These are phyloP conservation scores for Sebastolobus alascanus DNA, from an alignment of 2,797 vertebrate genomes.

Conservation along the genomic window DNA sequence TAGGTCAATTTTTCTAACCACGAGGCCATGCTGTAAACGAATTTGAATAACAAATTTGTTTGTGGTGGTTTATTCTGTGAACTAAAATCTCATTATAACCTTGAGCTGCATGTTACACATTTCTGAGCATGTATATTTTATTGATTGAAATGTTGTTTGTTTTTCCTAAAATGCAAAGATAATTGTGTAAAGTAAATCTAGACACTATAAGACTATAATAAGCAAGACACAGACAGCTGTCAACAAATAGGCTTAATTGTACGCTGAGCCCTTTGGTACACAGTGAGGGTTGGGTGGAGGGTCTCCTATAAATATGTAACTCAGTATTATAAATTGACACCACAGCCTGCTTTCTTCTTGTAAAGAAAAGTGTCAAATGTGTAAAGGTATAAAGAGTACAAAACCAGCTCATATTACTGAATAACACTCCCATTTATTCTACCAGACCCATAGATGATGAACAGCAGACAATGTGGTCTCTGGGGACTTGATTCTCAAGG, in stretches of 20 bases:
- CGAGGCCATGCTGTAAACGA: too few species aligned
- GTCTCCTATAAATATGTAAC: conserved; percentile 31
- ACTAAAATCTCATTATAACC: neutral
- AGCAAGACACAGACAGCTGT: conserved; percentile 66
- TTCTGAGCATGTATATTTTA: neutral
- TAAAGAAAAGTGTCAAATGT: neutral
- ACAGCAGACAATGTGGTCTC: conserved; percentile 41
- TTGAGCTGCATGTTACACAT: neutral
- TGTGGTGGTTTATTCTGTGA: neutral
- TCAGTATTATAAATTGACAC: neutral
- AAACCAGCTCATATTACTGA: conserved; percentile 24
- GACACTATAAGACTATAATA: conserved; percentile 42
- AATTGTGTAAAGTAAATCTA: conserved; percentile 31
- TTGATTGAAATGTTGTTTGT: neutral
- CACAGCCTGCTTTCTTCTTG: neutral
- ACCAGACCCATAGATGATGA: neutral
- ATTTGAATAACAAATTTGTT: neutral
- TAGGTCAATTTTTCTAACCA: neutral
- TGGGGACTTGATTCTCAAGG: conserved; percentile 45
- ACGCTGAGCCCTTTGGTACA: conserved; percentile 39
- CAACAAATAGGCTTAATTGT: conserved; percentile 62
- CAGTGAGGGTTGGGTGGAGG: neutral
- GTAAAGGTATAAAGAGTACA: neutral
- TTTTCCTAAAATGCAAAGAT: neutral
- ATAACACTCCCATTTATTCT: conserved; percentile 1